Evolutionary conservation across 2,113 vertebrate genomes (phyloP).

Genomic region (Ciconia stormi): DNA sequence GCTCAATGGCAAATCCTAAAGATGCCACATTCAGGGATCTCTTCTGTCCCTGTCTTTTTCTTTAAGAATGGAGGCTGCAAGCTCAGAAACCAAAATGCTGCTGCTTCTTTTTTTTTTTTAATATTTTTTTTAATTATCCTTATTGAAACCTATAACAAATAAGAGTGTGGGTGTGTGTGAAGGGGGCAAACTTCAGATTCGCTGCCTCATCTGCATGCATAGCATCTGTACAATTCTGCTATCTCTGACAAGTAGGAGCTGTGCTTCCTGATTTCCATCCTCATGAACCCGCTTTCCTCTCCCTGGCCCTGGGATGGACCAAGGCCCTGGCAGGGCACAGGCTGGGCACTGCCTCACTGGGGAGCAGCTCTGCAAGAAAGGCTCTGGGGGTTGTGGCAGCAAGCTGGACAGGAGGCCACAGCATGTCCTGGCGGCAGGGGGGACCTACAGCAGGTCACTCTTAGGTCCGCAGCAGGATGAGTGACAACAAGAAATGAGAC

Average conservation of each 20-base stretch:
- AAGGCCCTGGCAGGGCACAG: background rate
- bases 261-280: background rate
- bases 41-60: background rate
- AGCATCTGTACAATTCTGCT: background rate
- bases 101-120: too few species aligned
- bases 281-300: background rate
- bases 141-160: background rate
- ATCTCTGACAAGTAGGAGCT: too few species aligned
- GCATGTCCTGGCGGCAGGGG: background rate
- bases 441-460: background rate
- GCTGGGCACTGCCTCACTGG: background rate
- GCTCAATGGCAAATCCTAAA: background rate
- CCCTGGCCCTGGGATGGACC: too few species aligned
- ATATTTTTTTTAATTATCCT: background rate
- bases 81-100: background rate
- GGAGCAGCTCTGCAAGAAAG: background rate
- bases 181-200: background rate
- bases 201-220: background rate
- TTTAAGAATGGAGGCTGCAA: background rate
- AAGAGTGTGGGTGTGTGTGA: background rate
- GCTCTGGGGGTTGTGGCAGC: fast-evolving
- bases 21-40: background rate
- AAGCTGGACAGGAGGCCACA: background rate
- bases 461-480: background rate
- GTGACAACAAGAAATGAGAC: background rate